Percentiles rank a stretch among this genome's conserved stretches.
Conservation (phyloP, 2,113 vertebrate genomes). For the Baryphthengus martii region DNA sequence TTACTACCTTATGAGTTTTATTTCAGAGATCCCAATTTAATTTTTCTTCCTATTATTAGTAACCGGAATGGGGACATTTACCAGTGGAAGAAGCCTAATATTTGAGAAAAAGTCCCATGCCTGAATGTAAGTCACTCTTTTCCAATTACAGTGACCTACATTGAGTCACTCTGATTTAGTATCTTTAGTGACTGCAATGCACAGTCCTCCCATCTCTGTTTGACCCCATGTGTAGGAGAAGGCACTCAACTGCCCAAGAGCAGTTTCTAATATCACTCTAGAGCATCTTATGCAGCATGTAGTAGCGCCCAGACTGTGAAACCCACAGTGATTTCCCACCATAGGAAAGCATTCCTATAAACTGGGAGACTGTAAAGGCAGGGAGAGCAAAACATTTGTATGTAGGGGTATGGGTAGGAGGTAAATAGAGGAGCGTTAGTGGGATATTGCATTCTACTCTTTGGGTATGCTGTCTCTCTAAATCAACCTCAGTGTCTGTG, state of each 20-base stretch:
- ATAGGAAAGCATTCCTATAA: neutral
- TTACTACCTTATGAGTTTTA: neutral
- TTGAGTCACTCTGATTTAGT: neutral
- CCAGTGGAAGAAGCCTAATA: neutral
- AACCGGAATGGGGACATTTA: neutral
- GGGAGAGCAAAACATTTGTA: neutral
- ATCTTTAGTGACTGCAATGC: fast-evolving
- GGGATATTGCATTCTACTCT: neutral
- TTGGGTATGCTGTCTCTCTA: neutral
- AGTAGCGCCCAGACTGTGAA: neutral
- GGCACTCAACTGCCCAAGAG: neutral
- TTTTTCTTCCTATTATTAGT: neutral
- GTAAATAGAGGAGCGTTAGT: neutral
- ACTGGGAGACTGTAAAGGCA: neutral
- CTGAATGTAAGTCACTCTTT: neutral
- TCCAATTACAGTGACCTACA: neutral
- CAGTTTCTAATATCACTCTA: neutral
- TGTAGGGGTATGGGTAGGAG: neutral
- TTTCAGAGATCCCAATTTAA: neutral
- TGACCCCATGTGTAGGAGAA: fast-evolving
- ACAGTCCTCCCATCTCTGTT: neutral
- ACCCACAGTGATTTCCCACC: neutral
- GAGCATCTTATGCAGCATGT: neutral
- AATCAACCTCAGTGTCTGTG: neutral
- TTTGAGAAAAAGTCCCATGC: neutral